A percentile compares a stretch with the other conserved stretches of the same genome.
Evolutionary conservation across 2,888 invertebrate species (phyloP).

Genomic region (Stegana nigrithorax): DNA sequence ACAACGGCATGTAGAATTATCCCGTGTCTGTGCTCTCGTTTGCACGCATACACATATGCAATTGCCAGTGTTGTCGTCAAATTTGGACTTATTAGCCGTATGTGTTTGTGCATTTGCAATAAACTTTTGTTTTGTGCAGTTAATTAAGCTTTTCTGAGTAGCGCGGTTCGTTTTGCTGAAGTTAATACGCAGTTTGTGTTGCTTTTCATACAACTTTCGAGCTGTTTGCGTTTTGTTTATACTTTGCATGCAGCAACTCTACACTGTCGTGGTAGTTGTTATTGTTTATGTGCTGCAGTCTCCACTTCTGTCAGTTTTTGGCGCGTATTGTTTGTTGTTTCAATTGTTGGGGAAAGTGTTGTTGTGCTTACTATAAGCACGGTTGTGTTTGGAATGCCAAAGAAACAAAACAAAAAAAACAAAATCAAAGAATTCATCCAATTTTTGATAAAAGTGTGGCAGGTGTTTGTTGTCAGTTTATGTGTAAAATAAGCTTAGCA

Average conservation of each 20-base stretch:
- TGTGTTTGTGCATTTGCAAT: too few species aligned
- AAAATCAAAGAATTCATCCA: too few species aligned
- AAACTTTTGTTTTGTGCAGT: slow-evolving; percentile 37
- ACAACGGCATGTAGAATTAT: too few species aligned
- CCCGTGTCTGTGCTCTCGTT: too few species aligned
- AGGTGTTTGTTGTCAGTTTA: neutral
- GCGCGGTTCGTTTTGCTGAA: too few species aligned
- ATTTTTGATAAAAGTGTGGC: neutral
- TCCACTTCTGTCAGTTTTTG: neutral
- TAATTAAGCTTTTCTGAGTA: too few species aligned
- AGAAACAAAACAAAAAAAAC: too few species aligned
- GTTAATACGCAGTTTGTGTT: slow-evolving; percentile 1
- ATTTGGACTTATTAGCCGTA: too few species aligned
- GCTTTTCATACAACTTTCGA: slow-evolving; percentile 25
- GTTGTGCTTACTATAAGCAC: too few species aligned
- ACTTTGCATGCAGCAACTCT: neutral
- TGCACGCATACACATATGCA: too few species aligned
- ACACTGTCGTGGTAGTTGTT: neutral
- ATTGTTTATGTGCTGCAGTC: neutral
- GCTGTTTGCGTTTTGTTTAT: slow-evolving; percentile 23
- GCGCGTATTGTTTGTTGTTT: neutral
- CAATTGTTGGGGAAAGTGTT: neutral
- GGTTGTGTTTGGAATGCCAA: too few species aligned
- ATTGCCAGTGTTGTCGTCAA: too few species aligned
- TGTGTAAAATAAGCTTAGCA: neutral